Evolutionary conservation across 2,113 vertebrate species (phyloP).

Genomic region (Capreolus pygargus): DNA sequence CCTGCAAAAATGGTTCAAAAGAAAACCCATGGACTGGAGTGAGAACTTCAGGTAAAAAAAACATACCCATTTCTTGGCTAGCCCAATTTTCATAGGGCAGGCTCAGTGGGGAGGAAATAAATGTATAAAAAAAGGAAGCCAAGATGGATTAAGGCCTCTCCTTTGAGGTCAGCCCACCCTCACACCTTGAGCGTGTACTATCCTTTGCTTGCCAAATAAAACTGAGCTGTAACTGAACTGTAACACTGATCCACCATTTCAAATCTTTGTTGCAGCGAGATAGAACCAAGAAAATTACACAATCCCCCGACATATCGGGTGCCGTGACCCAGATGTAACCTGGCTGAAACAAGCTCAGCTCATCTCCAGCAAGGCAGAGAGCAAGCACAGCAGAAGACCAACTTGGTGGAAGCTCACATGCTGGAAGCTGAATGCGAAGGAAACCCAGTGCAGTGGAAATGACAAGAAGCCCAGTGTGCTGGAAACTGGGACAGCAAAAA

Average conservation of each 20-base stretch:
- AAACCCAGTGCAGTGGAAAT: background rate
- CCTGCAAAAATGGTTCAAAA: background rate
- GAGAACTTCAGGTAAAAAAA: background rate
- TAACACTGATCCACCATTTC: background rate
- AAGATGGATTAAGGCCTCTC: background rate
- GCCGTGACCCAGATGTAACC: background rate
- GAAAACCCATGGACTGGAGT: background rate
- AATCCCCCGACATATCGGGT: background rate
- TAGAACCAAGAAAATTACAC: background rate
- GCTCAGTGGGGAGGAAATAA: background rate
- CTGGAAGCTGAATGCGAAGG: rapidly evolving
- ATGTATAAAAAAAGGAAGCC: background rate
- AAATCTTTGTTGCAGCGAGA: background rate
- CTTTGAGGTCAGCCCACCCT: background rate
- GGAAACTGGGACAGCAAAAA: background rate
- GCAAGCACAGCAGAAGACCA: background rate
- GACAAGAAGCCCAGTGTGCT: background rate
- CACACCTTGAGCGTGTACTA: background rate
- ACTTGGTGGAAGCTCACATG: background rate
- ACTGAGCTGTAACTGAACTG: background rate
- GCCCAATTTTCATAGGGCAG: background rate
- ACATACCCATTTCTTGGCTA: background rate
- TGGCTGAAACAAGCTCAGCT: background rate
- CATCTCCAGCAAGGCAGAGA: background rate
- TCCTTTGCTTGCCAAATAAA: background rate